Conservation (phyloP, 2,888 invertebrate genomes). For the Trachelus stipa region DNA sequence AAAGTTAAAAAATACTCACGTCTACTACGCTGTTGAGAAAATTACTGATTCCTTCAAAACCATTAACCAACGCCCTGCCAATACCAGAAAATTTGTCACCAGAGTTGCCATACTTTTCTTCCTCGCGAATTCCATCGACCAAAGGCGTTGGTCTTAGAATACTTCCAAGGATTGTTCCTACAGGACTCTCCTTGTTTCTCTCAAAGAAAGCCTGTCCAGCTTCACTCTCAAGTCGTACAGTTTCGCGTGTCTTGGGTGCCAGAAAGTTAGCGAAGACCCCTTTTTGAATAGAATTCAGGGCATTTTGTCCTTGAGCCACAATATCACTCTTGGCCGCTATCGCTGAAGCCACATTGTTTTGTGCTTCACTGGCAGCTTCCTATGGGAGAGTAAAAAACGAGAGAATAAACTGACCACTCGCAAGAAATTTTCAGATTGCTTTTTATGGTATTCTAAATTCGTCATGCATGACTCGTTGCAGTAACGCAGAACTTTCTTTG, state of each 20-base stretch:
- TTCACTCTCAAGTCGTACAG: conserved; percentile 48
- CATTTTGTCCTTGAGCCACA: conserved; percentile 25
- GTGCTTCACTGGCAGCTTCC: conserved; percentile 49
- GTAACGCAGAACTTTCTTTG: neutral
- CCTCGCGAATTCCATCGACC: conserved; percentile 80
- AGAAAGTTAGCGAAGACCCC: conserved; percentile 18
- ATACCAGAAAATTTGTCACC: conserved; percentile 76
- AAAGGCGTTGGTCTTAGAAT: conserved; percentile 74
- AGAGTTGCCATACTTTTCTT: conserved; percentile 83
- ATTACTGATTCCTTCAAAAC: conserved; percentile 77
- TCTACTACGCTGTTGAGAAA: conserved; percentile 74
- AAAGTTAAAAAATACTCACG: conserved; percentile 64
- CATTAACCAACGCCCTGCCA: conserved; percentile 75
- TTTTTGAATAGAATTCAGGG: conserved; percentile 14
- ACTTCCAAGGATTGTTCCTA: conserved; percentile 41
- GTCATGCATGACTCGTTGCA: neutral
- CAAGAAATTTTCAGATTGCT: neutral
- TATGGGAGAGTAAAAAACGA: conserved; percentile 23
- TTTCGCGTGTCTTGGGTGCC: conserved; percentile 44
- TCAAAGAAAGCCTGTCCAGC: conserved; percentile 50
- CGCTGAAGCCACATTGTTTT: conserved; percentile 45
- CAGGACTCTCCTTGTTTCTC: conserved; percentile 37
- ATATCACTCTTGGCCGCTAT: conserved; percentile 42
- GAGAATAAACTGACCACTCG: neutral
- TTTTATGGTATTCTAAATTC: neutral